Evolutionary conservation across 2,888 invertebrate genomes (phyloP), one percentile per base, ranked within the genome.

Genomic region (Pilophorus perplexus): DNA sequence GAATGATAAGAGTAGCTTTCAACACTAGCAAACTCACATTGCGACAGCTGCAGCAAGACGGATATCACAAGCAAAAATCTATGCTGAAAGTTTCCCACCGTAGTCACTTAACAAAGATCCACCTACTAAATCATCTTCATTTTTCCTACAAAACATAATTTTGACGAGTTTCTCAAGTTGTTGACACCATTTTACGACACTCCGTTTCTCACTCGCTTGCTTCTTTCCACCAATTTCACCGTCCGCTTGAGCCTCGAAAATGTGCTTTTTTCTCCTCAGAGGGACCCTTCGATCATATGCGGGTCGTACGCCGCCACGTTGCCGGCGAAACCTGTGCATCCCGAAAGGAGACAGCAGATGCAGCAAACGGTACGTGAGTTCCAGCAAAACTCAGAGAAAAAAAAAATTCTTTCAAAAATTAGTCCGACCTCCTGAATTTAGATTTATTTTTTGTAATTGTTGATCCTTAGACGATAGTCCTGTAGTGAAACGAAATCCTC

Each of bases 301-400:
- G 64, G 64, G 38, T 55, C 65, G 42, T 65, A 65, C 65, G 65
- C 65, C 44, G 54, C 65, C 2, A 65, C 65, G 44, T 55, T 65
- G 44, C 65, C 65, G n/a, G 12, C 65, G 28, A 65, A 65, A 42
- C 65, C 65, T 12, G 65, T 55, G 12, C 65, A 65, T 16, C 65
- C 70, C 69, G 38, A 70, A 78, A 77, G 76, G 77, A 77, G 79
- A 33, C 65, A 79, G 77, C 78, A 79, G 76, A 77, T 78, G 77
- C 77, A 79, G 78, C 77, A 78, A 77, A 65, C 65, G 65, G 65
- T 65, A 55, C 48, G 65, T 54, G 52, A 62, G 33, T 46, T 28
- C 27, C 6, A 18, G 42, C 59, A 40, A 42, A 37, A 42, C n/a
- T n/a, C n/a, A n/a, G n/a, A n/a, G n/a, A n/a, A n/a, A n/a, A 3